phyloP scores from a whole-genome alignment of 2,888 invertebrate species.

The Drosophila testacea region DNA sequence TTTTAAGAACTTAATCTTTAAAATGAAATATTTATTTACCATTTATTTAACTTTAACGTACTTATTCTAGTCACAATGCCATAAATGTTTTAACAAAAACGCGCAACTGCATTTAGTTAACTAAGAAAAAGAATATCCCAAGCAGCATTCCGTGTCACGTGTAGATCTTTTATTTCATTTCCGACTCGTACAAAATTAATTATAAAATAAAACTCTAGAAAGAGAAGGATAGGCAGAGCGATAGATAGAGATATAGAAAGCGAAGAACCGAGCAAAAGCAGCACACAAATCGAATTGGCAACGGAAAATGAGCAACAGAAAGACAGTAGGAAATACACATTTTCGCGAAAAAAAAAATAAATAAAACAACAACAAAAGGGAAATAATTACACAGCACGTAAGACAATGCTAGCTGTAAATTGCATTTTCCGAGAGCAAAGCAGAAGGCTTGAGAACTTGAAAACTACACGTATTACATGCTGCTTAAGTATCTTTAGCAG shows the following conservation, averaged over 20 bases:
- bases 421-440: conserved; percentile 42
- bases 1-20: not conserved
- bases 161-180: conserved; percentile 40
- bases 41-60: too few species aligned
- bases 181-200: conserved; percentile 44
- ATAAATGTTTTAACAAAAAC: conserved; percentile 18
- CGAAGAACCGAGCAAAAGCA: not conserved
- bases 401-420: conserved; percentile 69
- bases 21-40: not conserved
- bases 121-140: not conserved
- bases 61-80: not conserved
- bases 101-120: conserved; percentile 2
- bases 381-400: conserved; percentile 69
- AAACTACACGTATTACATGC: conserved; percentile 61
- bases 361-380: conserved; percentile 2
- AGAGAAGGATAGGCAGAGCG: not conserved
- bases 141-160: conserved; percentile 20
- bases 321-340: conserved; percentile 11
- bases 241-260: not conserved
- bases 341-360: conserved; percentile 1
- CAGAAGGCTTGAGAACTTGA: conserved; percentile 9
- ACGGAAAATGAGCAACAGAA: conserved; percentile 13
- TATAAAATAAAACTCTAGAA: conserved; percentile 21
- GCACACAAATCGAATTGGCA: conserved; percentile 21
- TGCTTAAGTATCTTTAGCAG: conserved; percentile 59